Base-by-base conservation (phyloP, 2,797 vertebrate species). In the Muscicapa comitata region DNA sequence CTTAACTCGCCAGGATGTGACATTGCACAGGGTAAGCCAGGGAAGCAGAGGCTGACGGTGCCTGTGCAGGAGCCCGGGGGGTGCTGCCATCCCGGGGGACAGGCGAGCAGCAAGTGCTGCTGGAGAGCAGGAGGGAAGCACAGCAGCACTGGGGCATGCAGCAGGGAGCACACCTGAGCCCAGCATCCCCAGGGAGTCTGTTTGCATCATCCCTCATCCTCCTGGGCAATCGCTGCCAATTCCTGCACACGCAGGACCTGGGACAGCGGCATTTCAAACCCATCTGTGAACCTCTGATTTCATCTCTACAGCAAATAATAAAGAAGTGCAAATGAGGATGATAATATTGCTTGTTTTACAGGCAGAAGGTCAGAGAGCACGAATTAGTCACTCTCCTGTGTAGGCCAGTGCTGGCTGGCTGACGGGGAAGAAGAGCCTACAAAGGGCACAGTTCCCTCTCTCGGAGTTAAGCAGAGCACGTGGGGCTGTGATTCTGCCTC, bases 291-390 rank as follows among this genome's bases (percentile, higher is more conserved):
- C 70, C 71, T 71, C 92, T 2, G 47, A 58, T 82, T 86, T 54
- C 73, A 90, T 38, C 74, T 3, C 77, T 26, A 8, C 0, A 42
- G 84, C 87, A 93, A 93, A 95, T 92, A 95, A 92, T 79, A 85
- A 82, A 95, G 83, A 82, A 76, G 89, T 89, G 86, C 90, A 95
- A 95, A 97, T 82, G 80, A 95, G 88, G 71, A 90, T 85, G 90
- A 54, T 90, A 81, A 82, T 87, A 79, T 25, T 86, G 80, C 94
- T 95, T 95, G 93, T 94, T 94, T 79, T 93, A 95, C 95, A 95
- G 88, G 94, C 83, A 76, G 77, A 50, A 90, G 93, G 90, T 95
- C 93, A 96, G 80, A 93, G 90, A 86, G 94, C 90, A 86, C 1
- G 67, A 84, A 80, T 96, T 42, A 94, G 76, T 88, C 90, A 55